Conservation (phyloP, 2,888 invertebrate genomes). For the Eudasyphora cyanicolor region DNA sequence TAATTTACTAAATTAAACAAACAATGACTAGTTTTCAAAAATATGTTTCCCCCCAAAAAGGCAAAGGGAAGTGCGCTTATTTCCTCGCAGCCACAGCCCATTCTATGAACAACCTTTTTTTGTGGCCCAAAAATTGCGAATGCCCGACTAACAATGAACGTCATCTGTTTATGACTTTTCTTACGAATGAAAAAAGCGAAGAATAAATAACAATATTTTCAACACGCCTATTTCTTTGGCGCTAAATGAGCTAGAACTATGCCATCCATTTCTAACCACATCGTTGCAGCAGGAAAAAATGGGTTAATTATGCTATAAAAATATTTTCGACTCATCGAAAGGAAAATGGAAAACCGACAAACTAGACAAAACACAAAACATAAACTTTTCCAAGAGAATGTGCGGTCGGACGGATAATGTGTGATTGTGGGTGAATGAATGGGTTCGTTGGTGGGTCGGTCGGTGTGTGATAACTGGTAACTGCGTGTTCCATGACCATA, state of each 20-base stretch:
- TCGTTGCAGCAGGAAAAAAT: conserved; percentile 3
- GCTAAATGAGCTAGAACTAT: conserved; percentile 26
- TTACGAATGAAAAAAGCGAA: background rate
- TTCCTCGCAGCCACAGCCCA: no score
- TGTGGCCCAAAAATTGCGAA: no score
- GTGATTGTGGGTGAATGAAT: background rate
- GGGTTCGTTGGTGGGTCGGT: background rate
- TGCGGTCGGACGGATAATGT: background rate
- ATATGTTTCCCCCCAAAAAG: no score
- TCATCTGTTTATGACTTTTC: background rate
- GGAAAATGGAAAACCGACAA: background rate
- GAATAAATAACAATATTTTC: conserved; percentile 10
- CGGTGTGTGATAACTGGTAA: conserved; percentile 16
- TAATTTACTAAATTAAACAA: background rate
- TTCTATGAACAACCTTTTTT: no score
- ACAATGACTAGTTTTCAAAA: conserved; percentile 6
- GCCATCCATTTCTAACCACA: conserved; percentile 4
- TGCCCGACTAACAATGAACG: background rate
- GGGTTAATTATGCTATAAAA: conserved; percentile 61
- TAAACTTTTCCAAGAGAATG: background rate
- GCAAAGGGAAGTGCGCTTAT: no score
- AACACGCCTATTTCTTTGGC: conserved; percentile 57
- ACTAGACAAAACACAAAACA: background rate
- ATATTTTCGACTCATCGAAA: conserved; percentile 24
- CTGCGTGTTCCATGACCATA: conserved; percentile 51